Conservation (phyloP, 2,113 vertebrate genomes). For the Pycnonotus jocosus region DNA sequence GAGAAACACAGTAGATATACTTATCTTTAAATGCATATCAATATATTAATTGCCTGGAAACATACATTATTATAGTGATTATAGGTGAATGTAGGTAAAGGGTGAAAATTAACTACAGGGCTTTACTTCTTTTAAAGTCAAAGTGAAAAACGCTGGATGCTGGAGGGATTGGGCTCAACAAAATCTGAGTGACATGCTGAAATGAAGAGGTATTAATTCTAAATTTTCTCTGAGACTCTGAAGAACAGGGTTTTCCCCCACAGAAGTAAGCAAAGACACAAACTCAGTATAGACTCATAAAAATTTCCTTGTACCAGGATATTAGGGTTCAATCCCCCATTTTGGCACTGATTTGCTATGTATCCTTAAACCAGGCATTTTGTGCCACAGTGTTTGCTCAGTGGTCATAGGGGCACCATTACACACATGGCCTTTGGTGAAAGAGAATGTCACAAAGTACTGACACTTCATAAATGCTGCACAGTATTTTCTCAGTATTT, state of each 20-base stretch:
- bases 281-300: neutral
- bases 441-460: neutral
- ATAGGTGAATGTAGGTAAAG: neutral
- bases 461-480: neutral
- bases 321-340: neutral
- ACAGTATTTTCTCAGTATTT: neutral
- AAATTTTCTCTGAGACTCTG: neutral
- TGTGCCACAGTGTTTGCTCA: neutral
- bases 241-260: neutral
- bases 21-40: neutral
- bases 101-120: neutral
- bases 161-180: neutral
- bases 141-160: neutral
- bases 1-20: neutral
- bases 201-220: neutral
- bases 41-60: neutral
- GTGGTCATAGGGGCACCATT: neutral
- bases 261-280: neutral
- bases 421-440: neutral
- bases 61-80: neutral
- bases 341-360: neutral
- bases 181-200: neutral
- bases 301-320: neutral
- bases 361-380: neutral
- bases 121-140: neutral